These are phyloP conservation scores for Atlantisia rogersi DNA, from an alignment of 2,113 vertebrate species.

Conservation along the genomic window DNA sequence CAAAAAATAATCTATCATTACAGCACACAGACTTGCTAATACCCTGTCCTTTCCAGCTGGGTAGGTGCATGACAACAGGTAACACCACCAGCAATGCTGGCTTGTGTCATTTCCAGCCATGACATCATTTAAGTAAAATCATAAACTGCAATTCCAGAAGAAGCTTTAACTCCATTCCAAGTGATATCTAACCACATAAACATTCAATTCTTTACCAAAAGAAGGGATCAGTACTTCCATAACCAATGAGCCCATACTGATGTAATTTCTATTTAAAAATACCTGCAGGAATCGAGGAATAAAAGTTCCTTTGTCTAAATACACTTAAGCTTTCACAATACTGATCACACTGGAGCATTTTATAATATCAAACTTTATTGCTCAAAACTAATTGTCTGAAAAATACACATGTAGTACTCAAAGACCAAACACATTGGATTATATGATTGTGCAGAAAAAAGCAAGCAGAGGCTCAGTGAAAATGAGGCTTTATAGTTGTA, in stretches of 20 bases:
- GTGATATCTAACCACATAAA: neutral
- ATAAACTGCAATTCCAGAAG: neutral
- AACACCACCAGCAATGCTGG: neutral
- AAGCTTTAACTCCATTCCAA: neutral
- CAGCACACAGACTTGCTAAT: neutral
- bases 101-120: neutral
- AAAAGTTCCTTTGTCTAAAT: neutral
- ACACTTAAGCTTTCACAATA: neutral
- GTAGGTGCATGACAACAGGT: neutral
- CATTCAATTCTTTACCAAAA: neutral
- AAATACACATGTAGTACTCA: conserved; percentile 71
- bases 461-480: conserved; percentile 71
- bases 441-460: conserved; percentile 72
- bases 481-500: conserved; percentile 67
- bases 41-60: neutral
- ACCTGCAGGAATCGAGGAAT: neutral
- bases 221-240: neutral
- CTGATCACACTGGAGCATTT: conserved; percentile 33
- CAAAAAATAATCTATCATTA: neutral
- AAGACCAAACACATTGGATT: conserved; percentile 65
- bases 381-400: conserved; percentile 74
- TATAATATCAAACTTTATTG: conserved; percentile 80
- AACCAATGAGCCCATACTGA: neutral
- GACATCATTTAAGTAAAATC: neutral
- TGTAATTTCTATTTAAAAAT: neutral